A percentile compares a stretch with the other conserved stretches of the same genome.
phyloP scores from a whole-genome alignment of 2,888 invertebrate species.

The Apoda limacodes region DNA sequence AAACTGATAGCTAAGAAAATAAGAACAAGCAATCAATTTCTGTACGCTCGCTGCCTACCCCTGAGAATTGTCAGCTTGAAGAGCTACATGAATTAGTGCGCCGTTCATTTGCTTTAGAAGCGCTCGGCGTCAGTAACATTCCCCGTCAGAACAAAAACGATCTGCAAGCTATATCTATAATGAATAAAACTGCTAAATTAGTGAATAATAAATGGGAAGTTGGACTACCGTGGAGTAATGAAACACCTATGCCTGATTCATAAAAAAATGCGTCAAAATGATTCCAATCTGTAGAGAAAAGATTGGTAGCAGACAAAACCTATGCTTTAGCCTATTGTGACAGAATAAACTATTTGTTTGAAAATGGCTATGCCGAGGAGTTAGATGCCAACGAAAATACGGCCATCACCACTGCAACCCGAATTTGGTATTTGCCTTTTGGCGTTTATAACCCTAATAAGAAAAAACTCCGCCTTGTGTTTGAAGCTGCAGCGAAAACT shows the following conservation, averaged over 20 bases:
- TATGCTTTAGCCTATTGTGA: constrained; percentile 14
- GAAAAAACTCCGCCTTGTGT: too few species aligned
- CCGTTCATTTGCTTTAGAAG: neutral
- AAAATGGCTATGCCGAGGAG: constrained; percentile 16
- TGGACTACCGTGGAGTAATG: constrained; percentile 17
- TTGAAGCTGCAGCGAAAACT: too few species aligned
- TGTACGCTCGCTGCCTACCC: neutral
- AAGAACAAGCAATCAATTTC: neutral
- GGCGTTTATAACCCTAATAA: constrained; percentile 21
- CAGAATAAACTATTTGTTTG: constrained; percentile 16
- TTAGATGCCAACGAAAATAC: neutral
- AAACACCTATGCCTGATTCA: constrained; percentile 14
- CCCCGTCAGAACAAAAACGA: neutral
- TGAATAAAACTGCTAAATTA: constrained; percentile 12
- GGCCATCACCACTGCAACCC: constrained; percentile 2
- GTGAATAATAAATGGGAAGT: constrained; percentile 16
- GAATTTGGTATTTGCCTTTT: constrained; percentile 24
- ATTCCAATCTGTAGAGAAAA: constrained; percentile 15
- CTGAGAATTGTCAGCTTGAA: neutral
- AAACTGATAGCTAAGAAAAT: neutral
- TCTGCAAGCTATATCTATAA: constrained; percentile 5
- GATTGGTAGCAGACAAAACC: constrained; percentile 10
- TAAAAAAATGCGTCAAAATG: constrained; percentile 13
- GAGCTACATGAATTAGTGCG: neutral
- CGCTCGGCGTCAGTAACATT: neutral